These are phyloP conservation scores for Xenopus borealis DNA, from an alignment of 2,113 vertebrate genomes.

Conservation along the genomic window DNA sequence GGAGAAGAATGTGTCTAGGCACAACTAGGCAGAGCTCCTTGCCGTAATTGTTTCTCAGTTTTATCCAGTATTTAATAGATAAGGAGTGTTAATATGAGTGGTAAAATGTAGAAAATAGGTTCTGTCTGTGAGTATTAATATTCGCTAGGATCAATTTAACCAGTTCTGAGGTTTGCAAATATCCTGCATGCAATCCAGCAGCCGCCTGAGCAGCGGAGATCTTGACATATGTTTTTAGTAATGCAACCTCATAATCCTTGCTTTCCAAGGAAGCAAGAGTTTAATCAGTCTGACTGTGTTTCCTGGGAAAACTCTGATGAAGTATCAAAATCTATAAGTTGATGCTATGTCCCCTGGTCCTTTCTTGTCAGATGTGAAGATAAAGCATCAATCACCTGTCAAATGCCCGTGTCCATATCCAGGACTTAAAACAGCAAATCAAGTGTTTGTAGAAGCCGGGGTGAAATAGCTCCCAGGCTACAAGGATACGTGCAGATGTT, in stretches of 20 bases:
- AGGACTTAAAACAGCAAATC: slow-evolving; percentile 17
- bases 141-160: too few species aligned
- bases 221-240: neutral
- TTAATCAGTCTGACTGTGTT: neutral
- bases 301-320: slow-evolving; percentile 8
- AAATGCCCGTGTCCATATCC: neutral
- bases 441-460: slow-evolving; percentile 11
- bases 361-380: slow-evolving; percentile 4
- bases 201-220: too few species aligned
- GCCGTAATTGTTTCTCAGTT: too few species aligned
- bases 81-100: too few species aligned
- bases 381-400: slow-evolving; percentile 33
- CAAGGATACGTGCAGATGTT: slow-evolving; percentile 36
- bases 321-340: slow-evolving; percentile 5
- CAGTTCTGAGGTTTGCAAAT: too few species aligned
- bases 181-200: too few species aligned
- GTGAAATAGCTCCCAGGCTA: slow-evolving; percentile 15
- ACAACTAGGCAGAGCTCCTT: too few species aligned
- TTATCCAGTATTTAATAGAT: too few species aligned
- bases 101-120: too few species aligned
- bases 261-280: neutral
- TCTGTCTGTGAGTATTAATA: too few species aligned
- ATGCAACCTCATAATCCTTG: neutral
- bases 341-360: slow-evolving; percentile 20
- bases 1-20: too few species aligned